phyloP scores from a whole-genome alignment of 2,113 vertebrate genomes.

The Hemichromis elongatus region DNA sequence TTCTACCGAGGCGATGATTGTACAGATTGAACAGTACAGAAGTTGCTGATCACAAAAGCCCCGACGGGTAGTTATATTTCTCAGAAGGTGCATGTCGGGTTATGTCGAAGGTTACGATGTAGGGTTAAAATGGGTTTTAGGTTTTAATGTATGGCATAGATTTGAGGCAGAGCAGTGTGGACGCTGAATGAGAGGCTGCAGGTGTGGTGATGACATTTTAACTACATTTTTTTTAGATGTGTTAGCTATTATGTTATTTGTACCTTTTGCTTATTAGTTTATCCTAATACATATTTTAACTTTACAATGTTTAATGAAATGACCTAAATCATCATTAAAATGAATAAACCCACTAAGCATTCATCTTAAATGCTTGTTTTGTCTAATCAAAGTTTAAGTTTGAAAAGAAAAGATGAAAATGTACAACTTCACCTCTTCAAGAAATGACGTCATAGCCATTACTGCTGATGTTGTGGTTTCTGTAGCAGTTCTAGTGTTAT shows the following conservation, averaged over 20 bases:
- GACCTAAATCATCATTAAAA: neutral
- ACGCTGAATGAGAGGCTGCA: fast-evolving
- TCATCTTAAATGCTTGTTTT: neutral
- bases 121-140: neutral
- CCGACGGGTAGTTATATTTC: neutral
- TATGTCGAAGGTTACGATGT: fast-evolving
- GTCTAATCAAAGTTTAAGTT: fast-evolving
- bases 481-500: neutral
- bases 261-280: neutral
- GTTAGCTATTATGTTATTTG: neutral
- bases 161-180: neutral
- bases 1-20: neutral
- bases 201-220: neutral
- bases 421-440: neutral
- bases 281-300: neutral
- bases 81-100: neutral
- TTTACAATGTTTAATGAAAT: neutral
- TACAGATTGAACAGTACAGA: neutral
- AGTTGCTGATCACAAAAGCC: neutral
- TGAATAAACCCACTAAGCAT: fast-evolving
- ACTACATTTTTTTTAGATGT: fast-evolving
- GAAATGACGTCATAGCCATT: neutral
- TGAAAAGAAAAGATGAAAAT: fast-evolving
- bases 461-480: neutral
- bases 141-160: neutral